These are phyloP conservation scores for Motacilla tschutschensis DNA, from an alignment of 2,113 vertebrate species.

Conservation along the genomic window DNA sequence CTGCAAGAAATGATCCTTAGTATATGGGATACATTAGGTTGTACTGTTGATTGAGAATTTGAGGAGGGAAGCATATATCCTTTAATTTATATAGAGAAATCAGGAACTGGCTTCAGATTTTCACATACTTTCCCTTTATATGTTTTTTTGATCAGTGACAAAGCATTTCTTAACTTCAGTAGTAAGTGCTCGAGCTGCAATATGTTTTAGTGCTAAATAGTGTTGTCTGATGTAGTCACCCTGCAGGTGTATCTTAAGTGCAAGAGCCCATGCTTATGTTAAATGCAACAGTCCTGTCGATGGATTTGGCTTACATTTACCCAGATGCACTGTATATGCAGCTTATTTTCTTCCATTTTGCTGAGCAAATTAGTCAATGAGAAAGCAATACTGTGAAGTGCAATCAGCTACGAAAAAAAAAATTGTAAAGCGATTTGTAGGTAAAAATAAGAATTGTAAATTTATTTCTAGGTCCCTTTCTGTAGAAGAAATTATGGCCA, in stretches of 20 bases:
- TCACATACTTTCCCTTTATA: background rate
- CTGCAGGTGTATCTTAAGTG: background rate
- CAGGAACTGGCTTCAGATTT: background rate
- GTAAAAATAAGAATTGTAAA: background rate
- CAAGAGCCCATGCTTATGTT: background rate
- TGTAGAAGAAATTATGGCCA: background rate
- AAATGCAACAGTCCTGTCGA: background rate
- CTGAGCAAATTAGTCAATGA: background rate
- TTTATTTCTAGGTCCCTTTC: background rate
- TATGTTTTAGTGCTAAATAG: background rate
- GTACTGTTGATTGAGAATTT: background rate
- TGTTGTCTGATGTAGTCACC: background rate
- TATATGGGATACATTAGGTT: background rate
- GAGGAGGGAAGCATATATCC: background rate
- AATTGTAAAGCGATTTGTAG: background rate
- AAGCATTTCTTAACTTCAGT: background rate
- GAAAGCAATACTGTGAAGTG: background rate
- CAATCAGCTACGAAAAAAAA: background rate
- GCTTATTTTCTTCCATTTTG: background rate
- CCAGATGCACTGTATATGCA: background rate
- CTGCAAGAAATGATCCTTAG: background rate
- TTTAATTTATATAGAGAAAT: background rate
- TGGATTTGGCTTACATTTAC: background rate
- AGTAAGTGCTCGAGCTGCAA: background rate
- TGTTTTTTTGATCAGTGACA: background rate